Base-by-base conservation (phyloP, 2,888 invertebrate genomes). In the Flexamia atlantica region DNA sequence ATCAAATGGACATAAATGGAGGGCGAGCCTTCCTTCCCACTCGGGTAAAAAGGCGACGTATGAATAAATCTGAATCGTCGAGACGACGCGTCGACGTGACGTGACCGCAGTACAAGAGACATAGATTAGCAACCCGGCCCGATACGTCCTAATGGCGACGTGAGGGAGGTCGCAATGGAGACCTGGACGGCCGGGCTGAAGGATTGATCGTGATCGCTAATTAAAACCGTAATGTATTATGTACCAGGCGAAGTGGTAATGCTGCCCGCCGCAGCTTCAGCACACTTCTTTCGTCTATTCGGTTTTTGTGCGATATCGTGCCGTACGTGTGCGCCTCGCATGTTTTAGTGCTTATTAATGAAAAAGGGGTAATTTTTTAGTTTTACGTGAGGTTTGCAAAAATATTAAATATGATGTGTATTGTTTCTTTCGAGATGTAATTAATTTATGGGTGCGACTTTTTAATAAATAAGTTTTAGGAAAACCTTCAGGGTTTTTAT, bases 41-140 rank as follows among this genome's bases (percentile, higher is more conserved):
- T 68, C 57, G 81, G 17, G 57, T 53, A 60, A 81, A 81, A 81
- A 81, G 81, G 81, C 30, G 64, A 68, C 42, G 81, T 82, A 82
- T 82, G 81, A 82, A 82, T 82, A 82, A 82, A 82, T 82, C 81
- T 82, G 68, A 82, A 82, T 82, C 64, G 81, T 36, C 64, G 1
- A 60, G 40, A 57, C 23, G 64, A 60, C n/a, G 76, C 46, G 28
- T 25, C 20, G 72, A n/a, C n/a, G n/a, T n/a, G n/a, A 83, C 93
- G 0, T 93, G 92, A 87, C 91, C 90, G 0, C 93, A 92, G 0
- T 93, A 91, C 12, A 93, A 90, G 2, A 81, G 57, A 80, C 53
- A 30, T 80, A 50, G 42, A 76, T 76, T 76, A 76, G 53, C 53
- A 23, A 53, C 30, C 42, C 7, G 72, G 4, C 72, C 72, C 40